Conservation (phyloP, 1,140 invertebrate genomes). For the Atta cephalotes region DNA sequence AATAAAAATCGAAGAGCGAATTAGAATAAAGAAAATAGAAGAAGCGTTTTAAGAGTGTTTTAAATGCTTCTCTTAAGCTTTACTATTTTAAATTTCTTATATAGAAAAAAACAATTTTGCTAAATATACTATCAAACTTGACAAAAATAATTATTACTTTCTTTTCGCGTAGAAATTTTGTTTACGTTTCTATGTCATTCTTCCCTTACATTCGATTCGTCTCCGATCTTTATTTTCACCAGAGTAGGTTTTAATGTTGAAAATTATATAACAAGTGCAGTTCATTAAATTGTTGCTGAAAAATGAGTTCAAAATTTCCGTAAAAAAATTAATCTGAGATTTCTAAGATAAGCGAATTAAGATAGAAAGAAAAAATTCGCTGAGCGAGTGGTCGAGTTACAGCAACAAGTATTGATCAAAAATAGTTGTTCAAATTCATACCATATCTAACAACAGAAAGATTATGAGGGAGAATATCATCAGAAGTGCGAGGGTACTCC, state of each 20-base stretch:
- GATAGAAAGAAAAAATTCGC: neutral
- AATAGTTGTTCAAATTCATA: constrained; percentile 50
- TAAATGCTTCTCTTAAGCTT: too few species aligned
- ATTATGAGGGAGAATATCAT: constrained; percentile 83
- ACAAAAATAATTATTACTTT: too few species aligned
- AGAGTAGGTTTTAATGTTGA: neutral
- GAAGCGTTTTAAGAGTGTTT: too few species aligned
- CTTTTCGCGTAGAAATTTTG: too few species aligned
- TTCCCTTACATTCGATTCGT: too few species aligned
- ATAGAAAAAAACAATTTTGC: too few species aligned
- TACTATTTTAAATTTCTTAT: too few species aligned
- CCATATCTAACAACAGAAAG: constrained; percentile 84
- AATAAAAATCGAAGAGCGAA: too few species aligned
- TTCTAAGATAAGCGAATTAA: neutral
- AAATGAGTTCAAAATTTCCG: neutral
- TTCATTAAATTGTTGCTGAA: neutral
- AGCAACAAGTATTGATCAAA: constrained; percentile 35
- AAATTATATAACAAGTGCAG: neutral
- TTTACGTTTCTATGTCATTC: too few species aligned
- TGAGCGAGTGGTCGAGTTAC: neutral
- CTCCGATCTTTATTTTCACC: too few species aligned
- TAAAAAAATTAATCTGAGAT: neutral
- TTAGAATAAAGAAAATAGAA: too few species aligned
- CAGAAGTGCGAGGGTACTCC: constrained; percentile 81
- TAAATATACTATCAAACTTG: too few species aligned